These are phyloP conservation scores for Meteorus cinctellus DNA, from an alignment of 2,888 invertebrate species.

Conservation along the genomic window DNA sequence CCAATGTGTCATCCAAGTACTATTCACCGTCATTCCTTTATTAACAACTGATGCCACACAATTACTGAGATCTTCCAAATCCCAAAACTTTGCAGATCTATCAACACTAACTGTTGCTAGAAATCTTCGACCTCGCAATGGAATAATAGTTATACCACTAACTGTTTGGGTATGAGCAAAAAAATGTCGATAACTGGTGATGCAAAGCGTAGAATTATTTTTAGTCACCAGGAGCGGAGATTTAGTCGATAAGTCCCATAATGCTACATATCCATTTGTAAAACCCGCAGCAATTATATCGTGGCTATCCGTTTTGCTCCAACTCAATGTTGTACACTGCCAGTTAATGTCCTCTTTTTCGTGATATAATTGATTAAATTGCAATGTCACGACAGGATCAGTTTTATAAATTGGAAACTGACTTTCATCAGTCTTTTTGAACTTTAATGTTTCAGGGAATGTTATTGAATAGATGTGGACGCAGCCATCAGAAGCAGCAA, in stretches of 20 bases:
- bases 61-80: slow-evolving; percentile 75
- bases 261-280: slow-evolving; percentile 79
- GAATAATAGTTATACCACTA: slow-evolving; percentile 75
- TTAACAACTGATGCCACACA: slow-evolving; percentile 68
- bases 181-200: slow-evolving; percentile 78
- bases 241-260: slow-evolving; percentile 77
- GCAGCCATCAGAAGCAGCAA: slow-evolving; percentile 80
- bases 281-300: slow-evolving; percentile 79
- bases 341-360: slow-evolving; percentile 59
- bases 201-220: slow-evolving; percentile 71
- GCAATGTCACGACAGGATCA: slow-evolving; percentile 68
- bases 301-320: slow-evolving; percentile 69
- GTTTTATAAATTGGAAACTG: slow-evolving; percentile 65
- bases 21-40: slow-evolving; percentile 73
- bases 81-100: slow-evolving; percentile 82
- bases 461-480: slow-evolving; percentile 80
- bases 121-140: slow-evolving; percentile 78
- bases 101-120: slow-evolving; percentile 81
- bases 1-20: slow-evolving; percentile 76
- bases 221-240: slow-evolving; percentile 75
- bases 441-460: slow-evolving; percentile 71
- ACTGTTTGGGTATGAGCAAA: slow-evolving; percentile 77
- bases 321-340: slow-evolving; percentile 67
- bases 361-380: slow-evolving; percentile 58
- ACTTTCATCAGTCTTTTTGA: slow-evolving; percentile 61